phyloP scores from a whole-genome alignment of 2,797 vertebrate genomes.

The Rhinatrema bivittatum region DNA sequence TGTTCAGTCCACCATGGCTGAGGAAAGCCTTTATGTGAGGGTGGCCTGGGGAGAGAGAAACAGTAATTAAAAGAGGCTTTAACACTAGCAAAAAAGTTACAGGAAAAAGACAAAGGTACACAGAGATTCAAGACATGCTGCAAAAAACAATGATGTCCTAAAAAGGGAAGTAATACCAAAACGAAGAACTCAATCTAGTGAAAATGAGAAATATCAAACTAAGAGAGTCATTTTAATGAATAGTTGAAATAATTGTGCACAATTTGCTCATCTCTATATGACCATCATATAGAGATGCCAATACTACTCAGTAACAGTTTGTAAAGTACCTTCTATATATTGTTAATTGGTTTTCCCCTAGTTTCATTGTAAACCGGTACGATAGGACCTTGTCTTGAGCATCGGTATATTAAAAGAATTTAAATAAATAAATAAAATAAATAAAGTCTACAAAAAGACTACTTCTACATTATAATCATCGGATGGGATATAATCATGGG shows the following conservation, averaged over 20 bases:
- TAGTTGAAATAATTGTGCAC: background rate
- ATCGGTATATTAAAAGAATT: no score
- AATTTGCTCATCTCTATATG: no score
- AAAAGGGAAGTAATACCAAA: background rate
- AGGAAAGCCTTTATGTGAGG: conserved; percentile 84
- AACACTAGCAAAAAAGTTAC: background rate
- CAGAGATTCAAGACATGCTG: background rate
- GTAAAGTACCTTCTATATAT: no score
- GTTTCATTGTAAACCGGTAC: no score
- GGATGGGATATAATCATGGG: no score
- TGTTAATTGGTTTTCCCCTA: no score
- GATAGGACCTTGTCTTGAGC: no score
- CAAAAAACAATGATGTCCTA: background rate
- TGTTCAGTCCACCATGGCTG: conserved; percentile 93
- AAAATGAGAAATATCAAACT: background rate
- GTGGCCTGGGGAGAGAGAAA: conserved; percentile 64
- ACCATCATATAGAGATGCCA: no score
- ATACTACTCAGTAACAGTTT: no score
- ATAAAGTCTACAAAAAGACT: no score
- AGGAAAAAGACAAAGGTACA: background rate
- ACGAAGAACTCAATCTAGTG: background rate
- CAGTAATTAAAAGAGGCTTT: background rate
- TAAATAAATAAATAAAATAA: no score
- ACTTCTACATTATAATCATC: no score
- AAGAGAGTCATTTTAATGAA: background rate